Conservation (phyloP, 1,140 invertebrate species). For the Pseudomyrmex cubaensis region DNA sequence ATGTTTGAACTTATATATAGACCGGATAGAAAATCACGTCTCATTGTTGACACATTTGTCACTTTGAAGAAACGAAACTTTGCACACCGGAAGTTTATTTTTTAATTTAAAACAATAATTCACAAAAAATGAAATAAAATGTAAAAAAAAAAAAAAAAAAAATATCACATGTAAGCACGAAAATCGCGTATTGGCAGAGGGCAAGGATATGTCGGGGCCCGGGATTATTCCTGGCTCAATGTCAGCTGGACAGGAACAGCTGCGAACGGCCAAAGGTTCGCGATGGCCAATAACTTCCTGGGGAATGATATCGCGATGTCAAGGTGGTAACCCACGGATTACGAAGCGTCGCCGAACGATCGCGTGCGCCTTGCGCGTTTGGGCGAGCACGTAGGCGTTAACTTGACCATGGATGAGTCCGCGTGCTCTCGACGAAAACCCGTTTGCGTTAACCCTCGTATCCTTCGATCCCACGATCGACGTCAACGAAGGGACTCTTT, state of each 20-base stretch:
- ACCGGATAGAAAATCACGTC: background rate
- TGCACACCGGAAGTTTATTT: too few relatives aligned
- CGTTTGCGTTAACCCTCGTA: constrained; percentile 63
- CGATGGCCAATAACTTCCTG: constrained; percentile 73
- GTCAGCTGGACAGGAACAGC: constrained; percentile 30
- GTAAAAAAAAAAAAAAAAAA: too few relatives aligned
- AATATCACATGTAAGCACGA: background rate
- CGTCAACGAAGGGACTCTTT: background rate
- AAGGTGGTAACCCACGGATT: constrained; percentile 67
- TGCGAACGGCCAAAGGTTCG: constrained; percentile 30
- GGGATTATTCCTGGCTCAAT: constrained; percentile 13
- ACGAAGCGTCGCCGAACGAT: constrained; percentile 61
- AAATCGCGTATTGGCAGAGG: background rate
- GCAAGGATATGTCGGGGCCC: background rate
- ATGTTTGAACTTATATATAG: background rate
- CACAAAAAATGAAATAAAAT: too few relatives aligned
- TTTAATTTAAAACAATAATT: too few relatives aligned
- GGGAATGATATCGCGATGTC: constrained; percentile 69
- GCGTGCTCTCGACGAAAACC: constrained; percentile 45
- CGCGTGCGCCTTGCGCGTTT: constrained; percentile 55
- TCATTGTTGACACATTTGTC: background rate
- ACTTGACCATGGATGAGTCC: constrained; percentile 60
- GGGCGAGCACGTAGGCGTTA: constrained; percentile 60
- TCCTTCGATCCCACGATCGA: constrained; percentile 39
- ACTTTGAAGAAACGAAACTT: background rate